A percentile compares a stretch with the other conserved stretches of the same genome.
These are phyloP conservation scores for Loripinus fragilis DNA, from an alignment of 2,888 invertebrate species.

Conservation along the genomic window DNA sequence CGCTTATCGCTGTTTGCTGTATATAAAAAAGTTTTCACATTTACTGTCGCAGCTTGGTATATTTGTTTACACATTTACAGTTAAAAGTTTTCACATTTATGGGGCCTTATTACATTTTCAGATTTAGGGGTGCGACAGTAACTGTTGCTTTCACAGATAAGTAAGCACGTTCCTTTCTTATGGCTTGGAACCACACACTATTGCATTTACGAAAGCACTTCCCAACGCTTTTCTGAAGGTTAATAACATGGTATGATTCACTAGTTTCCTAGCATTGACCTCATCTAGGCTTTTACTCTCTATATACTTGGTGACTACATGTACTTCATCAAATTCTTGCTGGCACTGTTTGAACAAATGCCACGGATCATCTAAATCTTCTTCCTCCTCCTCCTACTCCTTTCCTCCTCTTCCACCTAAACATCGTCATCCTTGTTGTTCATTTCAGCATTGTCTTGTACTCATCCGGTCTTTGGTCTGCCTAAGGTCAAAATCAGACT, in stretches of 20 bases:
- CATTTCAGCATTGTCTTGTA: too few species aligned
- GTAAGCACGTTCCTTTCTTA: neutral
- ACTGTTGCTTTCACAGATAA: slow-evolving; percentile 1
- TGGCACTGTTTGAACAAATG: neutral
- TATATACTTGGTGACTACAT: neutral
- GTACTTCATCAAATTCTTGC: neutral
- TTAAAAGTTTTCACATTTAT: too few species aligned
- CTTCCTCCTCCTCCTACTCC: too few species aligned
- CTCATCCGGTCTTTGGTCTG: too few species aligned
- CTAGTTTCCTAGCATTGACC: neutral
- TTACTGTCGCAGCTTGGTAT: too few species aligned
- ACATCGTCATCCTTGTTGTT: too few species aligned
- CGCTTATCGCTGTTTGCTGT: too few species aligned
- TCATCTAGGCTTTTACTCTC: neutral
- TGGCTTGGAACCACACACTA: neutral
- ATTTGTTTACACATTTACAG: too few species aligned
- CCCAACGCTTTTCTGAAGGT: slow-evolving; percentile 1
- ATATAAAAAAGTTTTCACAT: too few species aligned
- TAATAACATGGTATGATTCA: neutral
- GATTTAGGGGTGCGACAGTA: too few species aligned
- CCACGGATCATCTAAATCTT: neutral
- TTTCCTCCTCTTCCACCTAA: neutral
- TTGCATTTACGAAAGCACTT: neutral
- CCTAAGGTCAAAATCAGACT: too few species aligned
- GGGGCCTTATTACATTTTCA: too few species aligned